A percentile compares a stretch with the other conserved stretches of the same genome.
Evolutionary conservation across 1,140 invertebrate species (phyloP).

Genomic region (Aplysia californica): DNA sequence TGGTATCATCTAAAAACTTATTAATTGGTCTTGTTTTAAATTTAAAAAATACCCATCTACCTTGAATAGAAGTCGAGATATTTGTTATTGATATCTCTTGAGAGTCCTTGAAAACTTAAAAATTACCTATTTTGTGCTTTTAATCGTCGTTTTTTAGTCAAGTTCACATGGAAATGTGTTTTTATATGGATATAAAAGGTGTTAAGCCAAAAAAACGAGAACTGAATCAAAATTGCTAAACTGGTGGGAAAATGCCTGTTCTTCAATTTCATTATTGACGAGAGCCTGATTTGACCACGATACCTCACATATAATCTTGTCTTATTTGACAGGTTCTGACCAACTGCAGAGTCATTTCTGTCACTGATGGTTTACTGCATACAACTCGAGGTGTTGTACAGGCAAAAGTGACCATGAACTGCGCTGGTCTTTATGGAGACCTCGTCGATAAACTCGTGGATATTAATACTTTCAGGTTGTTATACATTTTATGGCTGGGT

Average conservation of each 20-base stretch:
- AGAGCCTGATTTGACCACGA: no score
- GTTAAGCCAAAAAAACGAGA: no score
- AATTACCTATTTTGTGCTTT: neutral
- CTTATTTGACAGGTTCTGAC: neutral
- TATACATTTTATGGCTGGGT: neutral
- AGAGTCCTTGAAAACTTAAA: neutral
- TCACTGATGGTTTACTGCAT: neutral
- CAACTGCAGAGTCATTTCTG: neutral
- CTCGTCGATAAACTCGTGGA: constrained; percentile 46
- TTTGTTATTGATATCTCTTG: no score
- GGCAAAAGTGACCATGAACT: constrained; percentile 46
- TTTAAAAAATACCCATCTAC: no score
- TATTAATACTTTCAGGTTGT: constrained; percentile 43
- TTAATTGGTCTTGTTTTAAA: no score
- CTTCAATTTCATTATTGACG: neutral
- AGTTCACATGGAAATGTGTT: no score
- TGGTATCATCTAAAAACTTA: no score
- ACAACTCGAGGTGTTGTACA: constrained; percentile 30
- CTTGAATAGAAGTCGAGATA: no score
- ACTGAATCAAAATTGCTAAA: no score
- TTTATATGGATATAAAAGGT: no score
- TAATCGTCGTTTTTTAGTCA: no score
- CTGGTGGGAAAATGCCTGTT: neutral
- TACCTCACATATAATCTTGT: neutral
- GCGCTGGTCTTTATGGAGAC: constrained; percentile 57